phyloP scores from a whole-genome alignment of 2,797 vertebrate species.

The Emydoidea blandingii region DNA sequence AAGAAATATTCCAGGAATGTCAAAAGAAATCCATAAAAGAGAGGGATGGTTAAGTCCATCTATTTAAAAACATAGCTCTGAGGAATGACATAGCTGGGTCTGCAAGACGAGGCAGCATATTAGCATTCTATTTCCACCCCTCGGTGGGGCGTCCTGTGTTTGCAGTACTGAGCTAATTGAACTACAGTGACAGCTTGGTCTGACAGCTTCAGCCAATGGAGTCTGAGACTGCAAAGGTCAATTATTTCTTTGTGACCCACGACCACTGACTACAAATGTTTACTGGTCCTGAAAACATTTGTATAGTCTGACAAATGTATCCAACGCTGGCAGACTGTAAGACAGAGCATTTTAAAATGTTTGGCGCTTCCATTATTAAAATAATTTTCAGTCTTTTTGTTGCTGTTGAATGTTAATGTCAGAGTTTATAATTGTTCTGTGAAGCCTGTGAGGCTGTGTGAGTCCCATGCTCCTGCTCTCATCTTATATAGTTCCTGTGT shows the following conservation, averaged over 20 bases:
- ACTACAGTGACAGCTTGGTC: background rate
- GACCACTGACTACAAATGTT: background rate
- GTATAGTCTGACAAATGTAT: conserved; percentile 15
- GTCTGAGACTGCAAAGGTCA: background rate
- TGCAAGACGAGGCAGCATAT: background rate
- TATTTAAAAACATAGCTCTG: background rate
- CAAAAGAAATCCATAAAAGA: background rate
- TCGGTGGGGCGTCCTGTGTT: background rate
- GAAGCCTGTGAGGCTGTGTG: background rate
- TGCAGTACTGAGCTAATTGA: background rate
- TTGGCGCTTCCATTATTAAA: background rate
- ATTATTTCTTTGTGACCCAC: conserved; percentile 20
- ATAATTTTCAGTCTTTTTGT: background rate
- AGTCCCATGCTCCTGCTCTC: background rate
- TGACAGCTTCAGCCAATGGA: background rate
- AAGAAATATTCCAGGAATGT: background rate
- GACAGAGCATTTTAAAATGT: background rate
- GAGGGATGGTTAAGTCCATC: background rate
- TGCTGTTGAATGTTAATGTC: background rate
- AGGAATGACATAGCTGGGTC: background rate
- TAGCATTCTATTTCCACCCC: background rate
- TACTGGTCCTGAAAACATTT: conserved; percentile 34
- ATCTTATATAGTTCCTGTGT: background rate
- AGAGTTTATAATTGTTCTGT: background rate
- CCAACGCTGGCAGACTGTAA: background rate